phyloP scores from a whole-genome alignment of 2,888 invertebrate species.

The Formica aserva region DNA sequence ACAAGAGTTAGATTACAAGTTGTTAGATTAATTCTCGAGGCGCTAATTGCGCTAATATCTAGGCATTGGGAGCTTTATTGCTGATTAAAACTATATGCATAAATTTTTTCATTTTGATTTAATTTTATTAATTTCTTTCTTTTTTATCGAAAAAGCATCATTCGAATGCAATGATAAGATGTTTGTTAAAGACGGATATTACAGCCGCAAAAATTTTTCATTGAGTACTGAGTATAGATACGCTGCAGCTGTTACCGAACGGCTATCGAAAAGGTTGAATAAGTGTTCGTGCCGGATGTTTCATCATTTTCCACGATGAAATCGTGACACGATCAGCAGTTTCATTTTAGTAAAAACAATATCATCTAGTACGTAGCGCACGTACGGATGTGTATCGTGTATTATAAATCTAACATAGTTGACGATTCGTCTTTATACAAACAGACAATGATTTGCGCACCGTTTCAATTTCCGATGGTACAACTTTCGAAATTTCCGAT shows the following conservation, averaged over 20 bases:
- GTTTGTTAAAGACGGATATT: neutral
- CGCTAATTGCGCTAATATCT: neutral
- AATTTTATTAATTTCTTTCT: neutral
- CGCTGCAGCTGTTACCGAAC: constrained; percentile 29
- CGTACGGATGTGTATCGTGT: constrained; percentile 5
- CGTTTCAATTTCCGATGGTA: constrained; percentile 38
- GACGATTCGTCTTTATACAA: constrained; percentile 21
- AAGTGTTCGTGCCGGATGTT: constrained; percentile 18
- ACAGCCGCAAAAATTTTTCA: neutral
- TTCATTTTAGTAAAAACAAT: constrained; percentile 39
- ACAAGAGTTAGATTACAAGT: neutral
- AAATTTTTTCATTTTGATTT: neutral
- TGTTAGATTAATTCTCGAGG: neutral
- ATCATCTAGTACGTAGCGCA: constrained; percentile 30
- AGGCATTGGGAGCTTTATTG: neutral
- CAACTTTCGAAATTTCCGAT: constrained; percentile 28
- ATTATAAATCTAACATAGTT: constrained; percentile 16
- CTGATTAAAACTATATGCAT: neutral
- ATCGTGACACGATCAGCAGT: constrained; percentile 21
- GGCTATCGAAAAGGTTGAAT: constrained; percentile 1
- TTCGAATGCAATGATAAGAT: neutral
- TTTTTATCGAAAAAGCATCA: neutral
- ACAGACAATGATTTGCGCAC: constrained; percentile 29
- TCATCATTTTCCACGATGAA: constrained; percentile 26
- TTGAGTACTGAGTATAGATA: neutral